Base-by-base conservation (phyloP, 2,797 vertebrate genomes). In the Enteromius paludinosus region DNA sequence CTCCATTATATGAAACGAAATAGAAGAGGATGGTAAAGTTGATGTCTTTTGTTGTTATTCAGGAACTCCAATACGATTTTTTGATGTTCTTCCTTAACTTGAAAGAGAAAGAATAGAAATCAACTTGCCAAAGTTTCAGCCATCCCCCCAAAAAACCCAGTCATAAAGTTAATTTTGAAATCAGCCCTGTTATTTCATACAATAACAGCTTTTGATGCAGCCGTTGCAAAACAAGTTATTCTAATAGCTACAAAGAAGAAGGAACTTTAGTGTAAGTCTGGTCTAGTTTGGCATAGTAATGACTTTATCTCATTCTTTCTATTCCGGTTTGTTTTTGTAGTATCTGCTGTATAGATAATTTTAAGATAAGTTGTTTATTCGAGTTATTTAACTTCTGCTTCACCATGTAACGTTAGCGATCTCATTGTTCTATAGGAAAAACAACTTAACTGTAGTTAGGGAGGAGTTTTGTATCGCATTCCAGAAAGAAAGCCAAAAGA, bases 51-150 rank as follows among this genome's bases (percentile, higher is more conserved):
- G 79, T 64, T 84, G 69, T 78, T 82, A 84, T 59, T 52, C 82
- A 88, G 87, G 81, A 85, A 85, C 83, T 84, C 65, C 52, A 47
- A 62, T 65, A 43, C 25, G 78, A 54, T 64, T 75, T 74, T 78
- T 83, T 85, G 85, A 69, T 87, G 87, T 73, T 87, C 79, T 68
- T 81, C 79, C 59, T 68, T 61, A 43, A 56, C 81, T 76, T 14
- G 14, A 79, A 80, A 78, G 77, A 77, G 78, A 23, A 73, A 85
- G 84, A 84, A 86, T 80, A 80, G 79, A 82, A 77, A 76, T 64
- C 33, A 83, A 76, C 49, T 68, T 68, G 68, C 25, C 20, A n/a
- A 59, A 69, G 49, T 68, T 10, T 20, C 12, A 56, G 3, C 49
- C 52, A 25, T 6, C 64, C 47, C 23, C n/a, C 17, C 30, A 33